Base-by-base conservation (phyloP, 2,888 invertebrate species). In the Athalia cordata region DNA sequence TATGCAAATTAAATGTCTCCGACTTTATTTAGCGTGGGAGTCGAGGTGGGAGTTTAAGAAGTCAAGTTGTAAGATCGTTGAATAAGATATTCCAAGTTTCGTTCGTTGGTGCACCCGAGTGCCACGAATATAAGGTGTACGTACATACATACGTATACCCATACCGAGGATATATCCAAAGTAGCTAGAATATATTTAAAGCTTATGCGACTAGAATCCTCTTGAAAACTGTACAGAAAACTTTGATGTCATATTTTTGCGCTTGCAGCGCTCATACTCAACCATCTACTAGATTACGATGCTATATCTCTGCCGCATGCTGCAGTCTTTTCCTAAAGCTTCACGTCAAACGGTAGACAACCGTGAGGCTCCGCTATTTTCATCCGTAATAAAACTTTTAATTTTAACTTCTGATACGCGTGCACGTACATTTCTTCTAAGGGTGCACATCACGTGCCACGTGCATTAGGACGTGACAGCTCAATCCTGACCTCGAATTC, bases 1-100 rank as follows among this genome's bases (percentile, higher is more conserved):
- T 85, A 86, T 86, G 86, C 81, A 85, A 86, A 86, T 86, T 84
- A 83, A 85, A 86, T 81, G 83, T 85, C 82, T 81, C 79, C 82
- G 85, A 85, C 83, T 84, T 86, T 86, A 86, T 85, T 84, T 85
- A 86, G 84, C 81, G 81, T 81, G 81, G 81, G 83, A 84, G 81
- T 84, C 83, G 83, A 82, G 52, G 81, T 81, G 81, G 81, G 83
- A 84, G 81, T 84, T 84, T 84, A 82, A 64, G 75, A 75, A 75
- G 64, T 62, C 75, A 64, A 72, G 57, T 61, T 75, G 62, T 49
- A 62, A 72, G 75, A 75, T 75, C 61, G 62, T 62, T 59, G 72
- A 72, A 57, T 59, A 72, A 72, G 72, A 72, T 61, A 61, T 61
- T 72, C 59, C 29, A 59, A 64, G 62, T 62, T 49, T 15, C 50